Percentiles rank a stretch among this genome's conserved stretches.
Conservation (phyloP, 2,888 invertebrate genomes). For the Chrysotoxum bicinctum region DNA sequence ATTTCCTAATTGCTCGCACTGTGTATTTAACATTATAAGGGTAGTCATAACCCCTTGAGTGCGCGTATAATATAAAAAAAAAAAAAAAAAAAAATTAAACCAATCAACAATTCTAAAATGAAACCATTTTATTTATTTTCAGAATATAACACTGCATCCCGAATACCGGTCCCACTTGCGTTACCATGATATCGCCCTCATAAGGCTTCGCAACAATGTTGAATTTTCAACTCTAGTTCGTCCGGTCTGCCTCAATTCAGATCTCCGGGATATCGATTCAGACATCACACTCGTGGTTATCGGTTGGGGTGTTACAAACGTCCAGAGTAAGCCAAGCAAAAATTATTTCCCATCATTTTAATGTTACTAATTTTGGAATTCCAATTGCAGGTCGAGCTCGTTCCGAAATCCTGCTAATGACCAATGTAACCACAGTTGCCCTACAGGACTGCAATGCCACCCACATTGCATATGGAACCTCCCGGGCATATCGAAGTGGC, state of each 20-base stretch:
- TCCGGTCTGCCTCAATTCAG: constrained; percentile 76
- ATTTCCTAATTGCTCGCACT: no score
- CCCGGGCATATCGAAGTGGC: constrained; percentile 50
- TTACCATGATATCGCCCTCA: constrained; percentile 78
- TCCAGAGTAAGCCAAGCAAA: constrained; percentile 74
- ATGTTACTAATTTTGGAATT: neutral
- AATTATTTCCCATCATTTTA: neutral
- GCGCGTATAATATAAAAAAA: no score
- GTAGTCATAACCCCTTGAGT: no score
- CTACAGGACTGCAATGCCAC: constrained; percentile 63
- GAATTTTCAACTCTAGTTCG: constrained; percentile 54
- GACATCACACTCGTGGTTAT: constrained; percentile 74
- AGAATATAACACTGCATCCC: constrained; percentile 76
- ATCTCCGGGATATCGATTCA: constrained; percentile 74
- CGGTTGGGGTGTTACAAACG: constrained; percentile 78
- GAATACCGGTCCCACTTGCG: constrained; percentile 74
- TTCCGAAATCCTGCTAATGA: constrained; percentile 71
- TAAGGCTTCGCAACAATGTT: constrained; percentile 74
- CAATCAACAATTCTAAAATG: neutral
- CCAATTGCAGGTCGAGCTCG: constrained; percentile 54
- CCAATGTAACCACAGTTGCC: constrained; percentile 72
- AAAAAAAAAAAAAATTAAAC: neutral
- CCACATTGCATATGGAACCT: constrained; percentile 42
- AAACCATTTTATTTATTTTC: neutral
- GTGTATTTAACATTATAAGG: no score